Evolutionary conservation across 2,797 vertebrate species (phyloP).

Genomic region (Oryzias sinensis): DNA sequence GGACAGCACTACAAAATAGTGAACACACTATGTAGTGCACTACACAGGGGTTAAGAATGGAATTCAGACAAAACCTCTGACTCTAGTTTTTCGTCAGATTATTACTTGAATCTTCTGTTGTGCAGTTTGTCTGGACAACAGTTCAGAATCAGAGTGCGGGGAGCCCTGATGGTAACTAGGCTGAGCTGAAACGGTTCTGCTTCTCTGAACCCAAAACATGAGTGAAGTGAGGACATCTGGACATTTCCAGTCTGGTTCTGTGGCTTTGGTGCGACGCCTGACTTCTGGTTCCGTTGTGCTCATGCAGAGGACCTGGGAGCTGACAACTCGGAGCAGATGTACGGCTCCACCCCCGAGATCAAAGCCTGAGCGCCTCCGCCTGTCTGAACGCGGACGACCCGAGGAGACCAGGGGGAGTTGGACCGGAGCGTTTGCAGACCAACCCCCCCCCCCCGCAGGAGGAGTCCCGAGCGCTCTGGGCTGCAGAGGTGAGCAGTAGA

Average conservation of each 20-base stretch:
- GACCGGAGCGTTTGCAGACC: constrained; percentile 43
- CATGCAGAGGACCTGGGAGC: constrained; percentile 88
- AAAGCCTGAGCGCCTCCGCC: constrained; percentile 82
- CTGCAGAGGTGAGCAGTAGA: constrained; percentile 76
- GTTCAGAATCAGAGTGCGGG: too few relatives aligned
- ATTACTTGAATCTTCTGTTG: too few relatives aligned
- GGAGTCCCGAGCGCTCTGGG: constrained; percentile 4
- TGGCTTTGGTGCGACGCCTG: background rate
- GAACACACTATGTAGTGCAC: too few relatives aligned
- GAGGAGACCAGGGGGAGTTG: constrained; percentile 32
- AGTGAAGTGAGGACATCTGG: too few relatives aligned
- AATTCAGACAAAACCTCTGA: too few relatives aligned
- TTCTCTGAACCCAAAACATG: too few relatives aligned
- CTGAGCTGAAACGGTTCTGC: too few relatives aligned
- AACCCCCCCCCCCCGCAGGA: background rate
- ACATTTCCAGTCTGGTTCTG: background rate
- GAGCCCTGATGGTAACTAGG: too few relatives aligned
- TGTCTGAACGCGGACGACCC: constrained; percentile 3
- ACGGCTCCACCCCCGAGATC: constrained; percentile 88
- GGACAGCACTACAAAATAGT: too few relatives aligned
- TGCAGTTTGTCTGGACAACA: too few relatives aligned
- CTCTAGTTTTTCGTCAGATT: too few relatives aligned
- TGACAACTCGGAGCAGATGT: constrained; percentile 91
- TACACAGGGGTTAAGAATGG: too few relatives aligned
- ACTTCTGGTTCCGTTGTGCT: background rate